A percentile compares a stretch with the other conserved stretches of the same genome.
phyloP scores from a whole-genome alignment of 1,140 invertebrate genomes.

The Druon quercuslanigerum region DNA sequence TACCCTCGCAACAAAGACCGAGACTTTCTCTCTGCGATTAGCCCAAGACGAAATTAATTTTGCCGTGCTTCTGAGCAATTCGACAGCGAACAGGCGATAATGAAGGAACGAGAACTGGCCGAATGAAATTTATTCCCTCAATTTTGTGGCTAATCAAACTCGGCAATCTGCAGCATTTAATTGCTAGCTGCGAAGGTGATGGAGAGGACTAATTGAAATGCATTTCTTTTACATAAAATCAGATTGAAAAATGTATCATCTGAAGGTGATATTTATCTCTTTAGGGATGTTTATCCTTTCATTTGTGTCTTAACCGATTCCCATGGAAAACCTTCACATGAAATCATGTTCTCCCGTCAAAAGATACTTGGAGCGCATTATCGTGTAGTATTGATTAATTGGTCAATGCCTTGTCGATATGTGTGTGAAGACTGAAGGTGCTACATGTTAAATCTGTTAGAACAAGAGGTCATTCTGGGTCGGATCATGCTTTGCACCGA shows the following conservation, averaged over 20 bases:
- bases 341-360: no score
- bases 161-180: neutral
- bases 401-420: constrained; percentile 53
- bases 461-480: constrained; percentile 60
- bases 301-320: no score
- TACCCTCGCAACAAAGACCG: neutral
- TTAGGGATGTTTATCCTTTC: no score
- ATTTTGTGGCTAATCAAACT: neutral
- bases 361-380: constrained; percentile 46
- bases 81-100: constrained; percentile 8
- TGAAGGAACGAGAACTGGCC: constrained; percentile 38
- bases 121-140: constrained; percentile 21
- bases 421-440: constrained; percentile 53
- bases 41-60: constrained; percentile 16
- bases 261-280: no score
- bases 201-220: no score
- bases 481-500: constrained; percentile 65
- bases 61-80: constrained; percentile 36
- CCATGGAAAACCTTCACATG: no score
- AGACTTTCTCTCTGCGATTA: constrained; percentile 30
- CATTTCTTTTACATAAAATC: no score
- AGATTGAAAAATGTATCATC: no score
- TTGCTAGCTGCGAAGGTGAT: neutral
- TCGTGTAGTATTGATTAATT: constrained; percentile 69
- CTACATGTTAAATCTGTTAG: constrained; percentile 50